Base-by-base conservation (phyloP, 2,888 invertebrate species). In the Panzeria rudis region DNA sequence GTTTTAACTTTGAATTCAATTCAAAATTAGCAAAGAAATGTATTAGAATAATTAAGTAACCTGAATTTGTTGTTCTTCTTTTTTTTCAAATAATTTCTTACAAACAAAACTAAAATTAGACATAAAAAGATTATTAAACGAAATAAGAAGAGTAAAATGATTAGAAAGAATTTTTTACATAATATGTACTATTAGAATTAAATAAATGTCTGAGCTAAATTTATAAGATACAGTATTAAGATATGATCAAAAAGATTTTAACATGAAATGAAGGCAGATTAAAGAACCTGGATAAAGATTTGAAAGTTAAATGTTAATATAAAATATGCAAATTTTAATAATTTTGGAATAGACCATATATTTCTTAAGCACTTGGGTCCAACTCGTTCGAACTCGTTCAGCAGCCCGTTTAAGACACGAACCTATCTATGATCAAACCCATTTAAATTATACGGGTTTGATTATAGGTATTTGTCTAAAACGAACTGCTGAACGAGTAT, bases 1-100 rank as follows among this genome's bases (percentile, higher is more conserved):
- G 64, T 77, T 83, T 75, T 71, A 79, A 83, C 73, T 61, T 76
- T 83, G 82, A 86, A 85, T 86, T 86, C 47, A 84, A 83, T 84
- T 78, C 79, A 82, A 75, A 78, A 59, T 85, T 79, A 76, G 72
- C 23, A 50, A 79, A 62, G 5, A 61, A 41, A 73, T 32, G 15
- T 54, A 68, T 29, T 69, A 73, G 25, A 56, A 62, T 54, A 47
- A 20, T 47, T 69, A 75, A 66, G 1, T 59, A 20, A 38, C 35
- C 4, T 20, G 41, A 13, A 41, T 59, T 38, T 68, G 5, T 54
- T 66, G 17, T 25, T 13, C 8, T 25, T 41, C 25, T 38, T 52
- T 17, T 11, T 41, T 3, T 52, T 52, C 17, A 17, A 29, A 23
- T 35, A 6, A 44, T 38, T 62, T 50, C 38, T 0, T 4, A 29